A percentile compares a stretch with the other conserved stretches of the same genome.
Conservation (phyloP, 2,797 vertebrate species). For the Muraenolepis orangiensis region DNA sequence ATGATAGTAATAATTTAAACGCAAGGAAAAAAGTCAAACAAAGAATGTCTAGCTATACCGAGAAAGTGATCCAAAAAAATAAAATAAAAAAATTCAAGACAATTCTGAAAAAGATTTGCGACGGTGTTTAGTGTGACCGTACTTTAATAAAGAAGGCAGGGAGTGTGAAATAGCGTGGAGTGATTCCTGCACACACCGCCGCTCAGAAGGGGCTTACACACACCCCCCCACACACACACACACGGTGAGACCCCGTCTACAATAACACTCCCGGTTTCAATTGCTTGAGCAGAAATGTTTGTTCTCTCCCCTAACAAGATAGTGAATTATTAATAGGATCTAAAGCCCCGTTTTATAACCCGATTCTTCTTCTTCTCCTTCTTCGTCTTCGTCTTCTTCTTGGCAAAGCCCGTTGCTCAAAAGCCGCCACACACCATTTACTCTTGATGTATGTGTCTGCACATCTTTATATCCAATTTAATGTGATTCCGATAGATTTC, state of each 20-base stretch:
- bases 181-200: slow-evolving; percentile 68
- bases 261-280: slow-evolving; percentile 56
- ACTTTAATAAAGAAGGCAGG: slow-evolving; percentile 79
- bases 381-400: no score
- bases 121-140: slow-evolving; percentile 72
- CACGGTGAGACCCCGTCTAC: slow-evolving; percentile 28
- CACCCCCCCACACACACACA: slow-evolving; percentile 41
- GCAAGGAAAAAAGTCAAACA: neutral
- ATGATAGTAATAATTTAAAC: neutral
- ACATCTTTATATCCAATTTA: slow-evolving; percentile 75
- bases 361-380: no score
- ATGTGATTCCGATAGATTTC: slow-evolving; percentile 75
- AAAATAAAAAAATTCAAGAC: neutral
- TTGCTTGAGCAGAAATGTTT: slow-evolving; percentile 72
- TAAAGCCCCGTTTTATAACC: slow-evolving; percentile 63
- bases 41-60: neutral
- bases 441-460: slow-evolving; percentile 71
- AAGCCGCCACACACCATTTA: slow-evolving; percentile 66
- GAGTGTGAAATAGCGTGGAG: slow-evolving; percentile 76
- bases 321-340: slow-evolving; percentile 75
- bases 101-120: slow-evolving; percentile 11
- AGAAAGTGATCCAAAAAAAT: neutral
- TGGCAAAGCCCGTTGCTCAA: slow-evolving; percentile 57
- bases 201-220: slow-evolving; percentile 47
- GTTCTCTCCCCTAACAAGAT: slow-evolving; percentile 71